Conservation (phyloP, 1,140 invertebrate species). For the Aphidius gifuensis region DNA sequence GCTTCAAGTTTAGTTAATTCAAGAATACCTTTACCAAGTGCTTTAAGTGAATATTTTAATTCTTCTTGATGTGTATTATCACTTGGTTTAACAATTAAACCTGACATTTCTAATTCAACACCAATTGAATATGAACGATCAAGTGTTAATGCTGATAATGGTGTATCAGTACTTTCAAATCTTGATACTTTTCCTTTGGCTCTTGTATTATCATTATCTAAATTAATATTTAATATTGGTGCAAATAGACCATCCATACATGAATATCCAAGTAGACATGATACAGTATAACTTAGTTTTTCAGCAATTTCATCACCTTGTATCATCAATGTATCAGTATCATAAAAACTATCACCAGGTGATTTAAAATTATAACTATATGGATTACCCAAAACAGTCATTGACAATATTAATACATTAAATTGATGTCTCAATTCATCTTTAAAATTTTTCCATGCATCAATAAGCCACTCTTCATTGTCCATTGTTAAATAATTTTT, state of each 20-base stretch:
- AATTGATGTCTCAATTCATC: constrained; percentile 83
- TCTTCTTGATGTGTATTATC: constrained; percentile 66
- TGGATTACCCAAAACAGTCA: constrained; percentile 90
- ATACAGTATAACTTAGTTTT: constrained; percentile 39
- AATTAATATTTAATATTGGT: constrained; percentile 31
- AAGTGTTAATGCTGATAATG: constrained; percentile 57
- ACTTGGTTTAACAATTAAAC: constrained; percentile 65
- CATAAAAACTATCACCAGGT: constrained; percentile 31
- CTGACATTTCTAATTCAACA: constrained; percentile 65
- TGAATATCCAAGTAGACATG: constrained; percentile 40
- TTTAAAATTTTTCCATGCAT: constrained; percentile 70
- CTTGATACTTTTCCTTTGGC: constrained; percentile 47
- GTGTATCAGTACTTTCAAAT: constrained; percentile 59
- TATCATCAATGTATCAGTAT: constrained; percentile 35
- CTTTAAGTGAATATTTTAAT: constrained; percentile 67
- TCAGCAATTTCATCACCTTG: constrained; percentile 42
- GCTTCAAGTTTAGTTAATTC: constrained; percentile 57
- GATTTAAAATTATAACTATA: constrained; percentile 60
- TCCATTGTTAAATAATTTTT: constrained; percentile 64
- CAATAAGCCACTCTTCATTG: constrained; percentile 57
- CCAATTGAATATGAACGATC: constrained; percentile 64
- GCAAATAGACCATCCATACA: constrained; percentile 35
- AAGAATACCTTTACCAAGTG: constrained; percentile 62
- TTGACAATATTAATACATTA: constrained; percentile 81
- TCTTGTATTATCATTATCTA: constrained; percentile 21